These are phyloP conservation scores for Ericerus pela DNA, from an alignment of 1,140 invertebrate species.

Conservation along the genomic window DNA sequence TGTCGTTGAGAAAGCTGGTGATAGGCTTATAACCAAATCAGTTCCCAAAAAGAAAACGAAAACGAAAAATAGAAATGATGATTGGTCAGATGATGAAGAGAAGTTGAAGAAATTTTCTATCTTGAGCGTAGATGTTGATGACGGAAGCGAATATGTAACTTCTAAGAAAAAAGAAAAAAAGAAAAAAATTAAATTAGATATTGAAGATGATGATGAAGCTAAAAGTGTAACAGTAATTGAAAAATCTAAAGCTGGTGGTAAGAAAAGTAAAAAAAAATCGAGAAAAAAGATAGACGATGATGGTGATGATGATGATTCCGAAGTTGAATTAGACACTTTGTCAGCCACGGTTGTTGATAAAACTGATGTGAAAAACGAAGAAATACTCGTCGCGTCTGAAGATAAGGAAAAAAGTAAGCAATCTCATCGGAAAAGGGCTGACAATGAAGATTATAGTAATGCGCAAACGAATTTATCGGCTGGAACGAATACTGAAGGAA, in stretches of 20 bases:
- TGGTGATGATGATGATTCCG: not conserved
- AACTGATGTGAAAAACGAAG: not conserved
- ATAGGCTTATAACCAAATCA: conserved; percentile 7
- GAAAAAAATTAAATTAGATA: not conserved
- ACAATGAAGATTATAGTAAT: no score
- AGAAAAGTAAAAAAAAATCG: not conserved
- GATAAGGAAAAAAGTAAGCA: not conserved
- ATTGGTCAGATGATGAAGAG: conserved; percentile 19
- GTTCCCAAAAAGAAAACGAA: conserved; percentile 30
- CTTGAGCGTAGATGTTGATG: not conserved
- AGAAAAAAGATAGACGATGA: not conserved
- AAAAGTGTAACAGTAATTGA: not conserved
- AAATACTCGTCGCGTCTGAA: no score
- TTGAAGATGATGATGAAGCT: conserved; percentile 3
- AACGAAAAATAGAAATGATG: conserved; percentile 31
- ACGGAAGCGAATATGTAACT: not conserved
- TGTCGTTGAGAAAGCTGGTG: conserved; percentile 6
- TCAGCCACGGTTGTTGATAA: no score
- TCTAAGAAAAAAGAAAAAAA: conserved; percentile 1
- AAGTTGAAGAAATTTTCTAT: not conserved
- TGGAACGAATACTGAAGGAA: no score
- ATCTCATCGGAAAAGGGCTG: not conserved
- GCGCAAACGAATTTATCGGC: no score
- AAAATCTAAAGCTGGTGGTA: not conserved
- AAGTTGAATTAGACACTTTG: no score